Conservation (phyloP, 2,888 invertebrate species). For the Crepidodera aurea region DNA sequence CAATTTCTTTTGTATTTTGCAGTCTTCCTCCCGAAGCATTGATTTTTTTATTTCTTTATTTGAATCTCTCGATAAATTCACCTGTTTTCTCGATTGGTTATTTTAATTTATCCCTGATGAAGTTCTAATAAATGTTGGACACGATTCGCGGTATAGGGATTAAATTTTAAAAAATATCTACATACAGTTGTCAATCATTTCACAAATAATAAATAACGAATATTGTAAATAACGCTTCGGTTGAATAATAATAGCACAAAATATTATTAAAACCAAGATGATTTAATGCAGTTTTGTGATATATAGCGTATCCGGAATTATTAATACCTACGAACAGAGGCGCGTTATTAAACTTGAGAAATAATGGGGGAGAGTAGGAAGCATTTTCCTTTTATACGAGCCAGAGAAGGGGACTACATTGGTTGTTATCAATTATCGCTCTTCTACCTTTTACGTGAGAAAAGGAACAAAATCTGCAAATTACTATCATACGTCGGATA, state of each 20-base stretch:
- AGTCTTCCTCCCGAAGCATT: background rate
- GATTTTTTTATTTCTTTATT: too few species aligned
- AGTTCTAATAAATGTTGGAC: too few species aligned
- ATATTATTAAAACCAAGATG: conserved; percentile 41
- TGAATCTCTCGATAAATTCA: too few species aligned
- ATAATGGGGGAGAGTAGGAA: conserved; percentile 34
- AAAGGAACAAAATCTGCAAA: too few species aligned
- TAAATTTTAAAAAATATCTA: too few species aligned
- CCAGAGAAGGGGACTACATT: background rate
- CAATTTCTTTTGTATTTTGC: conserved; percentile 1
- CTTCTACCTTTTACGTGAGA: background rate
- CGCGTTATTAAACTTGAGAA: conserved; percentile 38
- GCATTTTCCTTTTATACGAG: background rate
- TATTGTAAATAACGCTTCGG: conserved; percentile 31
- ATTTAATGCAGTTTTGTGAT: conserved; percentile 44
- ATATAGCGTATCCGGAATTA: conserved; percentile 41
- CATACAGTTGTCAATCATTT: too few species aligned
- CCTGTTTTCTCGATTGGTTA: too few species aligned
- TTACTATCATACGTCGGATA: too few species aligned
- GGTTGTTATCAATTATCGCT: background rate
- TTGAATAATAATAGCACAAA: conserved; percentile 36
- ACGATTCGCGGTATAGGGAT: too few species aligned
- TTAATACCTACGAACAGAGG: conserved; percentile 36
- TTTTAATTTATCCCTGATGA: too few species aligned
- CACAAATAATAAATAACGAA: background rate